A percentile compares a stretch with the other conserved stretches of the same genome.
Evolutionary conservation across 2,888 invertebrate genomes (phyloP).

Genomic region (Molanna angustata): DNA sequence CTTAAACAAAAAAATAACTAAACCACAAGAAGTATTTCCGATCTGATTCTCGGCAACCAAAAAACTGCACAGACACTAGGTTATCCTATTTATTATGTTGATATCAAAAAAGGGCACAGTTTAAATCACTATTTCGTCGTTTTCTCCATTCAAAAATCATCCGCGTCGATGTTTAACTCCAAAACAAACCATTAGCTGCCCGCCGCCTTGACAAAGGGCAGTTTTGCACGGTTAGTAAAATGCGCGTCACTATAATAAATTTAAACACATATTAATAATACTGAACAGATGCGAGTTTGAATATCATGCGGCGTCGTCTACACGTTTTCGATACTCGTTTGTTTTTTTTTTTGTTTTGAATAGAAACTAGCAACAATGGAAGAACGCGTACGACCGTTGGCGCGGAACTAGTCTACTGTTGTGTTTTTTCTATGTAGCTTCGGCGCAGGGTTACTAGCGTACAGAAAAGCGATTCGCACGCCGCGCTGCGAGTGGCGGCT

Average conservation of each 20-base stretch:
- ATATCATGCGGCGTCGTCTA: too few species aligned
- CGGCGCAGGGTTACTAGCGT: too few species aligned
- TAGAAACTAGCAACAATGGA: slow-evolving; percentile 5
- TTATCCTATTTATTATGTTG: not conserved
- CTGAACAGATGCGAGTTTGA: too few species aligned
- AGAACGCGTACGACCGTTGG: slow-evolving; percentile 12
- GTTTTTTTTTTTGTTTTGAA: slow-evolving; percentile 13
- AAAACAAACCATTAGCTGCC: slow-evolving; percentile 10
- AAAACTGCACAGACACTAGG: not conserved
- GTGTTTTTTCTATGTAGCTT: slow-evolving; percentile 7
- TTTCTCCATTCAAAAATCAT: slow-evolving; percentile 5
- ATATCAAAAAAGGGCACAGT: not conserved
- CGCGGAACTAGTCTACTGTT: slow-evolving; percentile 20
- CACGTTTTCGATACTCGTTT: slow-evolving; percentile 10
- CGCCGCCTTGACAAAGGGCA: slow-evolving; percentile 7
- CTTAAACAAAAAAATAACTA: too few species aligned
- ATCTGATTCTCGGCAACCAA: slow-evolving; percentile 2
- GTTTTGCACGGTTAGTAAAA: not conserved
- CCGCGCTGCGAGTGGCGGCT: too few species aligned
- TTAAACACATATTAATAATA: not conserved
- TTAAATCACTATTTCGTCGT: not conserved
- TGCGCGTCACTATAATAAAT: too few species aligned
- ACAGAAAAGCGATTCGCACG: too few species aligned
- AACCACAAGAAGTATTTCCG: too few species aligned
- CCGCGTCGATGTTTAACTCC: slow-evolving; percentile 1